A percentile compares a stretch with the other conserved stretches of the same genome.
Evolutionary conservation across 2,888 invertebrate genomes (phyloP).

Genomic region (Idaea dimidiata): DNA sequence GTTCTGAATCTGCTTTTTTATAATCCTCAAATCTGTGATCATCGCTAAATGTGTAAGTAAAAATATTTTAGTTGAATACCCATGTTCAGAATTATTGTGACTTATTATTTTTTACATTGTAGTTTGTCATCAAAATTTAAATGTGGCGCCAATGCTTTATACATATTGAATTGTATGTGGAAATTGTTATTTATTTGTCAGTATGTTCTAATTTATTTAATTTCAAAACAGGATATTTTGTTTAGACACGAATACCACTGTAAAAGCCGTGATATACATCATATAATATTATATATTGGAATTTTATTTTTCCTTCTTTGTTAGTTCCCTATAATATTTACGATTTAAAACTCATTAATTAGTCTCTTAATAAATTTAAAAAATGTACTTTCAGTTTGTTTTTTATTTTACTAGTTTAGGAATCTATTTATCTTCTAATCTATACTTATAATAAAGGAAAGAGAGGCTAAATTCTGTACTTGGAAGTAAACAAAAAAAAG

Average conservation of each 20-base stretch:
- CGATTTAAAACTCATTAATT: slow-evolving; percentile 8
- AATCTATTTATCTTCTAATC: not conserved
- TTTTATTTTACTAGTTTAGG: not conserved
- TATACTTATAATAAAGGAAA: no score
- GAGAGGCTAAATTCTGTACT: no score
- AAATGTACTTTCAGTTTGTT: slow-evolving; percentile 1
- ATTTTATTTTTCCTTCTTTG: slow-evolving; percentile 55
- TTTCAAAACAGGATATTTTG: slow-evolving; percentile 75
- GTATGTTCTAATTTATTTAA: slow-evolving; percentile 76
- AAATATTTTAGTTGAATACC: slow-evolving; percentile 69
- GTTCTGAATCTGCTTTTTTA: slow-evolving; percentile 79
- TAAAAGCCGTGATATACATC: slow-evolving; percentile 80
- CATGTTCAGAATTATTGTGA: slow-evolving; percentile 54
- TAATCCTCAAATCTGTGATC: slow-evolving; percentile 80
- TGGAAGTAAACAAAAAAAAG: no score
- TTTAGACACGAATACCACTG: slow-evolving; percentile 79
- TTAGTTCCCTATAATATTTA: slow-evolving; percentile 5
- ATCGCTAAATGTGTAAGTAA: slow-evolving; percentile 76
- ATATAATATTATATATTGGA: slow-evolving; percentile 75
- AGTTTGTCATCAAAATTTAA: slow-evolving; percentile 53
- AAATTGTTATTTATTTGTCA: slow-evolving; percentile 79
- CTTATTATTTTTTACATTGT: slow-evolving; percentile 32
- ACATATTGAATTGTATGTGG: slow-evolving; percentile 61
- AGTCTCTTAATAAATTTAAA: slow-evolving; percentile 3
- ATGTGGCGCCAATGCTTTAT: slow-evolving; percentile 61